Evolutionary conservation across 2,888 invertebrate genomes (phyloP).

Genomic region (Cyclophora punctaria): DNA sequence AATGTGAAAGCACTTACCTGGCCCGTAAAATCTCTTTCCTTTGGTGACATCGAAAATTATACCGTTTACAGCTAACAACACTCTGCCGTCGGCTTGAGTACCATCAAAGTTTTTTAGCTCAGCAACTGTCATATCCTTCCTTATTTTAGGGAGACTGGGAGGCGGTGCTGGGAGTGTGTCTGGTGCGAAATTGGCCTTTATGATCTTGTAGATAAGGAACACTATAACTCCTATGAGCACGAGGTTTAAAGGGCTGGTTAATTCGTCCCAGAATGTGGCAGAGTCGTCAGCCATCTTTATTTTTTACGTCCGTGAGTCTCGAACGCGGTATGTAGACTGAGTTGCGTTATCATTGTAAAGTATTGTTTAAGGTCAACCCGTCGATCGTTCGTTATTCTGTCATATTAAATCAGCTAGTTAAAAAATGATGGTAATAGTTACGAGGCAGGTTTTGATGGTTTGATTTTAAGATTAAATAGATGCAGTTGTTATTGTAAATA

Average conservation of each 20-base stretch:
- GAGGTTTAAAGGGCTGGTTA: conserved; percentile 60
- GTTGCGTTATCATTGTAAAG: conserved; percentile 29
- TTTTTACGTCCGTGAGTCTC: conserved; percentile 23
- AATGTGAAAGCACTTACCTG: conserved; percentile 77
- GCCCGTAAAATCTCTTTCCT: conserved; percentile 94
- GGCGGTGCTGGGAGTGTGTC: conserved; percentile 53
- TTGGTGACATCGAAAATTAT: conserved; percentile 95
- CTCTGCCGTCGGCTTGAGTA: conserved; percentile 87
- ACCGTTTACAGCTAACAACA: conserved; percentile 94
- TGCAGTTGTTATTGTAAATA: no score
- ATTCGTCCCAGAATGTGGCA: conserved; percentile 56
- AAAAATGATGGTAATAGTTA: no score
- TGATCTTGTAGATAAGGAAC: conserved; percentile 78
- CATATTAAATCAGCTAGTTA: no score
- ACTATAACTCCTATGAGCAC: conserved; percentile 53
- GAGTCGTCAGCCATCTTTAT: conserved; percentile 23
- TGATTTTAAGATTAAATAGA: no score
- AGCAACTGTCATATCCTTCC: conserved; percentile 90
- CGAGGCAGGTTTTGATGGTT: no score
- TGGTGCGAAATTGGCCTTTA: conserved; percentile 64
- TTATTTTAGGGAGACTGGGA: conserved; percentile 83
- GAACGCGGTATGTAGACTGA: conserved; percentile 22
- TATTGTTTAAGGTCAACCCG: conserved; percentile 33
- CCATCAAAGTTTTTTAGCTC: conserved; percentile 91
- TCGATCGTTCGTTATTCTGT: background rate